Base-by-base conservation (phyloP, 2,888 invertebrate genomes). In the Cremastinae sp. region DNA sequence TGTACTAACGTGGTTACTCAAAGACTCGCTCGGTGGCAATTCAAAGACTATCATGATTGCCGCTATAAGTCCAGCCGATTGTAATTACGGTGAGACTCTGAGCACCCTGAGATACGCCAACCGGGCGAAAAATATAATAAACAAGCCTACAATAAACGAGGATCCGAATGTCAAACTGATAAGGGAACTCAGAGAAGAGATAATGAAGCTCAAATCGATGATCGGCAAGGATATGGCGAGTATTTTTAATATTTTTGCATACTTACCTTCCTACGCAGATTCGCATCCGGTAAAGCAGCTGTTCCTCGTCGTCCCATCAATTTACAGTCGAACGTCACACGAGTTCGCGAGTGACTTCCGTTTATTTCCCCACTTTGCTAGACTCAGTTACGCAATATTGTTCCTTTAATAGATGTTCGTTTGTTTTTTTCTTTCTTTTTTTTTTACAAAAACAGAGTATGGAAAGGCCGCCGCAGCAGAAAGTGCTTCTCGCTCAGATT, bases 1-100 rank as follows among this genome's bases (percentile, higher is more conserved):
- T 0, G 96, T 96, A 59, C 92, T 97, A 10, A 97, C 97, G 1
- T 96, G 96, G 96, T 90, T 97, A 68, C 91, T 97, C 5, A 96
- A 96, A 88, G 97, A 97, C 85, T 96, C 96, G 78, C 91, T 97
- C 59, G 97, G 97, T 0, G 96, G 97, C 0, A 97, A 97, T 90
- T 96, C 96, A 9, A 96, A 96, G 89, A 97, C 97, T 0, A 96
- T 96, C 78, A 97, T 97, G 96, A 96, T 97, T 77, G 96, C 96
- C 22, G 95, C 95, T 16, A 94, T 94, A 74, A 93, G 93, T 88
- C 95, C 95, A 0, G 95, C 95, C 4, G 96, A 96, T 90, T 95
- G 95, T 86, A 96, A 97, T 90, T 96, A 96, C 88, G 95, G 95
- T 36, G 97, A 97, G 90, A 96, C 96, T 0, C 90, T 97, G 36